These are phyloP conservation scores for Rhagologus leucostigma DNA, from an alignment of 2,113 vertebrate genomes.

Conservation along the genomic window DNA sequence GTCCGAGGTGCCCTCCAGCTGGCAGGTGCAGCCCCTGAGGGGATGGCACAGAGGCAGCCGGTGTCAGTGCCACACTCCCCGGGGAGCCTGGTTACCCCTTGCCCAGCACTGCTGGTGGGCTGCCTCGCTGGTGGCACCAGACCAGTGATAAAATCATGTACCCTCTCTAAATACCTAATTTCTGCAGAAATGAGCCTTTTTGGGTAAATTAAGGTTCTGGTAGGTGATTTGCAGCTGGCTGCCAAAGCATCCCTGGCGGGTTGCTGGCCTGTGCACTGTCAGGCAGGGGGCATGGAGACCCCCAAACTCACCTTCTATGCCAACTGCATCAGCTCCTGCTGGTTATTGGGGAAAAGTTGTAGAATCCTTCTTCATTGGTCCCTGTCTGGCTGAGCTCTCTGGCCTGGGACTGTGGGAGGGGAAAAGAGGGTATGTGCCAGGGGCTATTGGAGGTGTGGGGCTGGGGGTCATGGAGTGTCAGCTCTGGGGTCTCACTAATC, in stretches of 20 bases:
- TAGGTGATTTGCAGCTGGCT: background rate
- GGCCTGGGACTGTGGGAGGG: background rate
- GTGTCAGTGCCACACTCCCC: rapidly evolving
- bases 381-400: background rate
- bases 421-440: background rate
- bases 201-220: too few species aligned
- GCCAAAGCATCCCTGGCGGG: background rate
- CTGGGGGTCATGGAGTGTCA: too few species aligned
- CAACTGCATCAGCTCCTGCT: background rate
- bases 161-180: background rate
- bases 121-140: background rate
- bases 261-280: background rate
- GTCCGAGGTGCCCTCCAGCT: background rate
- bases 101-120: background rate
- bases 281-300: background rate
- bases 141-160: too few species aligned
- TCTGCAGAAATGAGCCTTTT: background rate
- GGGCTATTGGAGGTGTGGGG: background rate
- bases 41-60: background rate
- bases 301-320: background rate
- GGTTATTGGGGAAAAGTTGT: rapidly evolving
- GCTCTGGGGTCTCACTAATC: background rate
- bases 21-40: background rate
- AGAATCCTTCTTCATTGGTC: background rate
- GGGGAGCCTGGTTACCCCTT: rapidly evolving